Conservation (phyloP, 2,888 invertebrate genomes). For the Seira ritae region DNA sequence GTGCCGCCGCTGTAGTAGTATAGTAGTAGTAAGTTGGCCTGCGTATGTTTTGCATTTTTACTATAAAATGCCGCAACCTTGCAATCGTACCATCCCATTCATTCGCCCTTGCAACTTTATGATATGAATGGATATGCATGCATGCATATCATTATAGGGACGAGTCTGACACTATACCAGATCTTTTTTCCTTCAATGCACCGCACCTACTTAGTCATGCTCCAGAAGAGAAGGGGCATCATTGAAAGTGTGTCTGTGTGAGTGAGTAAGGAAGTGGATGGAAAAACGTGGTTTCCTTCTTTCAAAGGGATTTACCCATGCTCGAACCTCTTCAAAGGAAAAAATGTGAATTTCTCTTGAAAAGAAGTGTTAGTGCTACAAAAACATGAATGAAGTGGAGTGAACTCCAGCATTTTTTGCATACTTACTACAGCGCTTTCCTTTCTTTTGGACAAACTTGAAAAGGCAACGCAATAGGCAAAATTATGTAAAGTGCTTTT, state of each 20-base stretch:
- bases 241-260: no score
- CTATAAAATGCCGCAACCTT: background rate
- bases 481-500: constrained; percentile 4
- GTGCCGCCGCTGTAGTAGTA: background rate
- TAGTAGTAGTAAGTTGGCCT: background rate
- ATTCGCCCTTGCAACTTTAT: background rate
- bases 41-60: constrained; percentile 16
- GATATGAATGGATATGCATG: background rate
- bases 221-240: constrained; percentile 18
- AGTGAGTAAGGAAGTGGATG: background rate
- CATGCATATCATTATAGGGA: constrained; percentile 11
- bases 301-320: constrained; percentile 45
- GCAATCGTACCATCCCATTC: background rate
- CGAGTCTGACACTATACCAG: background rate
- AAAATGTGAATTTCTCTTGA: constrained; percentile 28
- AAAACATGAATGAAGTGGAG: constrained; percentile 5
- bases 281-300: constrained; percentile 52
- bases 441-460: no score
- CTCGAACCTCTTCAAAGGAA: background rate
- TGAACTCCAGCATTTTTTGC: background rate
- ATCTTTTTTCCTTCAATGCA: background rate
- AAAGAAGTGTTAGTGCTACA: constrained; percentile 10
- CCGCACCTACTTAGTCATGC: constrained; percentile 32
- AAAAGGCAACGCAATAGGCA: background rate
- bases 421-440: no score